Base-by-base conservation (phyloP, 2,113 vertebrate species). In the Podarcis cretensis region DNA sequence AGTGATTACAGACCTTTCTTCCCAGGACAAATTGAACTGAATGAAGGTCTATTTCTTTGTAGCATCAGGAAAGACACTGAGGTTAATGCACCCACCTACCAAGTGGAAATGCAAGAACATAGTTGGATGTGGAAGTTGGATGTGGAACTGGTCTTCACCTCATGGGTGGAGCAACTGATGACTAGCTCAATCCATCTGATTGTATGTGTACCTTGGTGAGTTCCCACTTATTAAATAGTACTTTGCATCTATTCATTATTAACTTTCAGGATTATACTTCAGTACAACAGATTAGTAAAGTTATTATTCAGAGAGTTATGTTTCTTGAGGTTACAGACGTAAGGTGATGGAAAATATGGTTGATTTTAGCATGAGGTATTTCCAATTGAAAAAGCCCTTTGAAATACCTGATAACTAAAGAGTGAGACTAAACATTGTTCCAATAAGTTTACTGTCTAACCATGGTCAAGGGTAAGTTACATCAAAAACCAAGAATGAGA, bases 311-410 rank as follows among this genome's bases (percentile, higher is more conserved):
- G 32, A 76, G 57, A 37, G 32, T 84, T 74, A 59, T 4, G 9
- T 63, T 9, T 81, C 12, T 35, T 80, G 48, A 35, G 18, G n/a
- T 7, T 23, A 65, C 14, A 9, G 65, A 63, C 2, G 1, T 8
- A 85, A 40, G 8, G 5, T 30, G 54, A 59, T 18, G 59, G 74
- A 75, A 75, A 75, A 63, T 35, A 84, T 75, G 13, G n/a, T 5
- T 10, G 93, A 91, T 84, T 40, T 88, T 92, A 48, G 78, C 83
- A 18, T 83, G 63, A 92, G 89, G 92, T 74, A 91, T 82, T 80
- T 81, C 63, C 81, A 21, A 73, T 25, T 89, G 84, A 37, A 90
- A 93, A 95, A 79, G n/a, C 57, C 83, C 90, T 91, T 27, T 66
- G 83, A 91, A 94, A 86, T 86, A 93, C 43, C 8, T 86, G 63